Conservation (phyloP, 2,888 invertebrate species). For the Callimorpha dominula region DNA sequence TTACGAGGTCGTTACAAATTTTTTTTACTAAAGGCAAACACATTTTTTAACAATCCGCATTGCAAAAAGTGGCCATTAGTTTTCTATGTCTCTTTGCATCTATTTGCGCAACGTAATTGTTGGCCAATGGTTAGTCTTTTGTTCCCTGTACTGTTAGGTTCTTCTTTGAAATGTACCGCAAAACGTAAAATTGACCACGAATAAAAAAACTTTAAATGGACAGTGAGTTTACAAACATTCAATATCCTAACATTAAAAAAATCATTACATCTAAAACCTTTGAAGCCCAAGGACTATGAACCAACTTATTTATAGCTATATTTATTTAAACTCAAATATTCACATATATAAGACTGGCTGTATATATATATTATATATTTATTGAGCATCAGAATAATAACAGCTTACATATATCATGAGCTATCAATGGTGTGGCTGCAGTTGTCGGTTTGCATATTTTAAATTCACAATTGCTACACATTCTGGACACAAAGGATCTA, state of each 20-base stretch:
- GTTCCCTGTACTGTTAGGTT: slow-evolving; percentile 39
- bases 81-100: slow-evolving; percentile 55
- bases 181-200: slow-evolving; percentile 1
- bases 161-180: slow-evolving; percentile 30
- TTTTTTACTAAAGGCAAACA: slow-evolving; percentile 66
- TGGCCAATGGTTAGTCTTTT: slow-evolving; percentile 55
- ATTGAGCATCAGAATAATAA: slow-evolving; percentile 1
- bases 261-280: not conserved
- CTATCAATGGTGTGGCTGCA: slow-evolving; percentile 31
- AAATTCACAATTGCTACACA: slow-evolving; percentile 42
- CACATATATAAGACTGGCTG: not conserved
- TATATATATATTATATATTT: slow-evolving; percentile 4
- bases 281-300: not conserved
- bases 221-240: not conserved
- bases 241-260: not conserved
- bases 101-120: slow-evolving; percentile 70
- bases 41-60: slow-evolving; percentile 66
- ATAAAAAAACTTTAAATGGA: not conserved
- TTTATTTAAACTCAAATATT: not conserved
- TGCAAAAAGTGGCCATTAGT: slow-evolving; percentile 75
- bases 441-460: slow-evolving; percentile 36
- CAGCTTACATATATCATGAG: slow-evolving; percentile 24
- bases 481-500: slow-evolving; percentile 62
- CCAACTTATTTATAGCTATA: not conserved
- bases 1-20: slow-evolving; percentile 56